Conservation (phyloP, 2,888 invertebrate species). For the Lasius platythorax region DNA sequence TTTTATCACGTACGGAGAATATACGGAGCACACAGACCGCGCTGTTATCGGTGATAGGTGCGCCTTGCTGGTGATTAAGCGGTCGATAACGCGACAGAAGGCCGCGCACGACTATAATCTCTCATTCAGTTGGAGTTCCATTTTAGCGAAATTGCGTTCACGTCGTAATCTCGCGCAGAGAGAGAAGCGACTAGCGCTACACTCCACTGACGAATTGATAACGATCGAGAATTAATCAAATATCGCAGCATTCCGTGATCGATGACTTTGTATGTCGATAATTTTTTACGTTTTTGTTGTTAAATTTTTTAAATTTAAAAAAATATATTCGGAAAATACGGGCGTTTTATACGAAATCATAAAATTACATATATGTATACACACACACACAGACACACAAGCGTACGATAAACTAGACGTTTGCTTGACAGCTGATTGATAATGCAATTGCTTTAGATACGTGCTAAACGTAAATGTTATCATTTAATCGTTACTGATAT, state of each 20-base stretch:
- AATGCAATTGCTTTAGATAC: conserved; percentile 32
- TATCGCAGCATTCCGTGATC: background rate
- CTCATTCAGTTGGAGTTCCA: conserved; percentile 62
- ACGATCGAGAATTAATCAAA: conserved; percentile 3
- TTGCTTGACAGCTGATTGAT: conserved; percentile 36
- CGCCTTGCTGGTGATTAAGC: conserved; percentile 58
- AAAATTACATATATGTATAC: background rate
- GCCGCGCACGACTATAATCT: conserved; percentile 66
- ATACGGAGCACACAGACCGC: conserved; percentile 17
- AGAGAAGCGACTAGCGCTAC: background rate
- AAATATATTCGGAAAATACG: conserved; percentile 9
- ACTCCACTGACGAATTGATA: conserved; percentile 3
- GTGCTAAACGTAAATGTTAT: conserved; percentile 26
- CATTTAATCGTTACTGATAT: conserved; percentile 26
- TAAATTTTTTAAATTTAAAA: background rate
- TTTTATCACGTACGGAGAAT: conserved; percentile 10
- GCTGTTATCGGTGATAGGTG: conserved; percentile 69
- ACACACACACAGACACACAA: background rate
- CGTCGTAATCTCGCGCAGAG: conserved; percentile 53
- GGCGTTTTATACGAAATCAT: background rate
- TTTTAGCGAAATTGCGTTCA: conserved; percentile 60
- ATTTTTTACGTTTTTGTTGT: background rate
- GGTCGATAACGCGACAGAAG: conserved; percentile 71
- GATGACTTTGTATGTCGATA: background rate
- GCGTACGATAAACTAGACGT: conserved; percentile 13